These are phyloP conservation scores for Osmerus mordax DNA, from an alignment of 2,113 vertebrate genomes.

Conservation along the genomic window DNA sequence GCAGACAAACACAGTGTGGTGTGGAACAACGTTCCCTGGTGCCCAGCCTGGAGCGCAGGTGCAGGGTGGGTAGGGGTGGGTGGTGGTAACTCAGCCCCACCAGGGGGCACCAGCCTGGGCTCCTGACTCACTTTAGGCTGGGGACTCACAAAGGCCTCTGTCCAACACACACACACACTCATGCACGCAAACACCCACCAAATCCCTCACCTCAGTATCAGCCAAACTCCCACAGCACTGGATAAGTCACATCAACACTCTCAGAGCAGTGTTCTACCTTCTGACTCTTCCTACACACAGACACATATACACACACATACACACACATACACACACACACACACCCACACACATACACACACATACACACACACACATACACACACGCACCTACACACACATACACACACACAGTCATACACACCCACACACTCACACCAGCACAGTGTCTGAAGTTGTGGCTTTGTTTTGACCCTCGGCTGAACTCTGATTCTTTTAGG, in stretches of 20 bases:
- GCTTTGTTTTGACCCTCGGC: conserved; percentile 43
- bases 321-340: conserved; percentile 14
- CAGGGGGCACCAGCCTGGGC: conserved; percentile 61
- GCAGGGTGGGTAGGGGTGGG: conserved; percentile 71
- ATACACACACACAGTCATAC: conserved; percentile 10
- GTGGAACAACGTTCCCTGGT: not conserved
- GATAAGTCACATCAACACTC: not conserved
- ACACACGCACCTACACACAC: not conserved
- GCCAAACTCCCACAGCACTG: not conserved
- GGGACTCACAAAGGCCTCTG: conserved; percentile 56
- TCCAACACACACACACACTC: conserved; percentile 50
- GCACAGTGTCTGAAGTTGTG: conserved; percentile 21
- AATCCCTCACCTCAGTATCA: not conserved
- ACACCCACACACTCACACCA: conserved; percentile 28
- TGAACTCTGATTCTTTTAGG: conserved; percentile 58
- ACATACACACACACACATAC: conserved; percentile 14
- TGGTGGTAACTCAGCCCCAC: conserved; percentile 72
- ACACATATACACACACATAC: too few species aligned
- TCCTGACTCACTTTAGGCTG: conserved; percentile 64
- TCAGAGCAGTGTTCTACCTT: not conserved
- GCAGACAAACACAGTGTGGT: conserved; percentile 22
- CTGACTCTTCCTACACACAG: too few species aligned
- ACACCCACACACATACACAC: conserved; percentile 27
- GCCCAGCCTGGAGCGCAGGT: conserved; percentile 63
- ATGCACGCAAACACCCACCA: conserved; percentile 1